Percentiles rank a stretch among this genome's conserved stretches.
phyloP scores from a whole-genome alignment of 1,140 invertebrate genomes.

The Drosophila baimaii region DNA sequence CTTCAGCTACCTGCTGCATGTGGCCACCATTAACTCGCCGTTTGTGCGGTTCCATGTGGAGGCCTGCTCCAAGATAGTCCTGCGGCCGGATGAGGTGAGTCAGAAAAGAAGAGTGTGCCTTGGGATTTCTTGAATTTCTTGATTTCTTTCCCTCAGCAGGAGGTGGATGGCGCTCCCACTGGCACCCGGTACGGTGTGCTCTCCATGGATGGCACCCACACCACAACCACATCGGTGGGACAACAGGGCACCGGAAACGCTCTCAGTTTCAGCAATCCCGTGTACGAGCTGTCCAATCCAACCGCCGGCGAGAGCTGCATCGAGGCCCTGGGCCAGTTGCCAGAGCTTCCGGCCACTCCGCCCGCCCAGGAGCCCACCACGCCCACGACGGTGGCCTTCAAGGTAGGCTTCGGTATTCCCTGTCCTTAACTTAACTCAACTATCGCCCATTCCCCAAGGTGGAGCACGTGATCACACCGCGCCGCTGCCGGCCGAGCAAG shows the following conservation, averaged over 20 bases:
- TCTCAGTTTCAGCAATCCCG: slow-evolving; percentile 88
- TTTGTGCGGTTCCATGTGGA: slow-evolving; percentile 94
- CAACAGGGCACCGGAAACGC: slow-evolving; percentile 46
- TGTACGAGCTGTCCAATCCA: slow-evolving; percentile 89
- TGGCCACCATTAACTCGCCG: slow-evolving; percentile 90
- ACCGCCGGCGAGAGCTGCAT: slow-evolving; percentile 85
- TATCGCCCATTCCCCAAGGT: slow-evolving; percentile 83
- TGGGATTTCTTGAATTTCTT: not conserved
- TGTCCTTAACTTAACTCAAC: not conserved
- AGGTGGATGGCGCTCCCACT: slow-evolving; percentile 66
- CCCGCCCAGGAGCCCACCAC: slow-evolving; percentile 70
- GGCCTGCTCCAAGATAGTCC: slow-evolving; percentile 89
- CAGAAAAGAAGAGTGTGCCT: not conserved
- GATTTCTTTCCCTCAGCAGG: slow-evolving; percentile 57
- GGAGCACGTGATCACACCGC: slow-evolving; percentile 90
- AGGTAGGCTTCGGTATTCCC: slow-evolving; percentile 69
- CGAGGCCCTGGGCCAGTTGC: slow-evolving; percentile 77
- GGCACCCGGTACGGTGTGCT: slow-evolving; percentile 78
- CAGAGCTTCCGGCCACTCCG: slow-evolving; percentile 79
- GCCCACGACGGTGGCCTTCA: slow-evolving; percentile 86
- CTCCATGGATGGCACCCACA: slow-evolving; percentile 83
- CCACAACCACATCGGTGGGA: slow-evolving; percentile 66
- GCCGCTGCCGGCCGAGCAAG: slow-evolving; percentile 85
- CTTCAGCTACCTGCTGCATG: slow-evolving; percentile 90
- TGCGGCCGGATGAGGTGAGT: slow-evolving; percentile 91